Evolutionary conservation across 2,797 vertebrate species (phyloP), one percentile per base, ranked within the genome.

Genomic region (Chelidonichthys spinosus): DNA sequence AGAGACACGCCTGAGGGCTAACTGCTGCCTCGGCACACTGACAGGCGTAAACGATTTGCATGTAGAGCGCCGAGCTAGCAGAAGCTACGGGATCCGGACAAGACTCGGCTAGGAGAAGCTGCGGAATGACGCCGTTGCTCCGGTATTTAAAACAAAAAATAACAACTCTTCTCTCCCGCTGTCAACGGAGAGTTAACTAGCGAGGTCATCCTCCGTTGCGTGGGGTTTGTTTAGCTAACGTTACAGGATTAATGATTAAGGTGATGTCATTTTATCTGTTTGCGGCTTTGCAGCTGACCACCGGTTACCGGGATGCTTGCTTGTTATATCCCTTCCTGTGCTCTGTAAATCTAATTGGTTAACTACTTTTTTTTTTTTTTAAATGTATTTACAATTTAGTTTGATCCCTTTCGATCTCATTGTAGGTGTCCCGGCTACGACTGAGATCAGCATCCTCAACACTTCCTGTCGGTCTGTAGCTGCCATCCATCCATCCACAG

Each of bases 351-450:
- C 59, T 9, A 59, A 61, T 6, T 4, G 3, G 8, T 49, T 35
- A 2, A 4, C 10, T 1, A 25, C 37, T 40, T 67, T 46, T 25
- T 50, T 40, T 25, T 25, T 25, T 25, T 25, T n/a, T n/a, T n/a
- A n/a, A n/a, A 25, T 25, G 1, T 25, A 25, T 25, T 25, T 2
- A 25, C 6, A 5, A 18, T 65, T 63, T 39, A 0, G 0, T 50
- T 7, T 33, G 11, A 0, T 39, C 7, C 0, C 61, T 9, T 86
- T 44, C 77, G 3, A 8, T 79, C 4, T 64, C 9, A 0, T 60
- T 74, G 6, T 35, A 90, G 89, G 79, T 43, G 35, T 44, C 25
- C 40, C 11, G 43, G 65, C 39, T 76, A 54, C 36, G 40, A 61
- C 15, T 10, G 60, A 46, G 32, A 47, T 52, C 43, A 2, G 50